Percentiles rank a stretch among this genome's conserved stretches.
These are phyloP conservation scores for Collichthys lucidus DNA, from an alignment of 2,113 vertebrate genomes.

Conservation along the genomic window DNA sequence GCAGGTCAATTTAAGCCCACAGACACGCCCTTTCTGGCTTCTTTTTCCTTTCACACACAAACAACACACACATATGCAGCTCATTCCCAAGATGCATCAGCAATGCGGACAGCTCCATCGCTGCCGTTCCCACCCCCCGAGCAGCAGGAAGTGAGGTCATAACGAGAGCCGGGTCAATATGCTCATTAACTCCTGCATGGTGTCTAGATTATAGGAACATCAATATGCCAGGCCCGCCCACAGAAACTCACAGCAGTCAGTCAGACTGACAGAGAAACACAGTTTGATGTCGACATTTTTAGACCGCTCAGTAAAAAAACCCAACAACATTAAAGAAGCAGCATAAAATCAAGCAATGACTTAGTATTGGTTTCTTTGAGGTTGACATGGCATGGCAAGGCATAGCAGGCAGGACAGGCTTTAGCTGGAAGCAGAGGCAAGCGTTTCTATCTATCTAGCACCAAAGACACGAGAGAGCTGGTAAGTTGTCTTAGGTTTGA, in stretches of 20 bases:
- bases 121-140: conserved; percentile 32
- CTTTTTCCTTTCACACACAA: conserved; percentile 17
- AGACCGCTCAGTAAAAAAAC: background rate
- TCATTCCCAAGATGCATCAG: conserved; percentile 62
- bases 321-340: background rate
- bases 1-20: conserved; percentile 68
- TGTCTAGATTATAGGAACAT: conserved; percentile 73
- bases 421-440: conserved; percentile 58
- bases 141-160: conserved; percentile 81
- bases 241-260: conserved; percentile 38
- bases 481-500: background rate
- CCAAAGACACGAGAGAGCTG: background rate
- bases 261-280: conserved; percentile 43
- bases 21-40: conserved; percentile 33
- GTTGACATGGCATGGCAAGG: conserved; percentile 67
- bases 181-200: conserved; percentile 77
- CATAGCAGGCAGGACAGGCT: conserved; percentile 74
- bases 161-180: conserved; percentile 74
- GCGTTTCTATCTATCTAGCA: conserved; percentile 19
- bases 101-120: conserved; percentile 29
- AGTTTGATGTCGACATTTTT: conserved; percentile 21
- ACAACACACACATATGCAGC: conserved; percentile 35
- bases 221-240: conserved; percentile 67
- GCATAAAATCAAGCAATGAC: too few species aligned
- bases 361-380: too few species aligned